These are phyloP conservation scores for Neocrepidodera transversa DNA, from an alignment of 2,888 invertebrate genomes.

Conservation along the genomic window DNA sequence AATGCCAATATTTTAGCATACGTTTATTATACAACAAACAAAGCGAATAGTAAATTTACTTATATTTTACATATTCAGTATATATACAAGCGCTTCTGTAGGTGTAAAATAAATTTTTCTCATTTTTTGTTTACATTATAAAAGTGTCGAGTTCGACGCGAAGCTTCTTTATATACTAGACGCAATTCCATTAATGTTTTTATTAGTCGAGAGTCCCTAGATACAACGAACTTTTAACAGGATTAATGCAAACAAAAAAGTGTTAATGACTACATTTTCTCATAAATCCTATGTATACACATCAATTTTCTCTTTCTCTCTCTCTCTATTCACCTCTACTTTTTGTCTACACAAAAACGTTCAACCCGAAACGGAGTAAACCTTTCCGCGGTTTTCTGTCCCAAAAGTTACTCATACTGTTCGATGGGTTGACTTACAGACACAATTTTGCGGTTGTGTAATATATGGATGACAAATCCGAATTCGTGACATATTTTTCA, in stretches of 20 bases:
- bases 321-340: too few species aligned
- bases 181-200: constrained; percentile 11
- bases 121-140: too few species aligned
- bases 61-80: too few species aligned
- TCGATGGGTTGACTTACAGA: not conserved
- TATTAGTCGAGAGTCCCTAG: not conserved
- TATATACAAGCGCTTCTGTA: too few species aligned
- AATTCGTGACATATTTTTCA: not conserved
- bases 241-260: constrained; percentile 9
- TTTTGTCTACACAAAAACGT: not conserved
- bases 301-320: too few species aligned
- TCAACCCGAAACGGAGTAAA: not conserved
- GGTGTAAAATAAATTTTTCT: too few species aligned
- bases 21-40: too few species aligned
- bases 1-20: too few species aligned
- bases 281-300: constrained; percentile 3
- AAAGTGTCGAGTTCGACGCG: too few species aligned
- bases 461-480: not conserved
- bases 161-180: not conserved
- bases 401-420: not conserved
- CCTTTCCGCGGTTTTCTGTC: not conserved
- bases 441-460: not conserved
- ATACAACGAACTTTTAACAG: constrained; percentile 4
- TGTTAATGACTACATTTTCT: constrained; percentile 14
- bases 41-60: too few species aligned